These are phyloP conservation scores for Lapara coniferarum DNA, from an alignment of 2,888 invertebrate species.

Conservation along the genomic window DNA sequence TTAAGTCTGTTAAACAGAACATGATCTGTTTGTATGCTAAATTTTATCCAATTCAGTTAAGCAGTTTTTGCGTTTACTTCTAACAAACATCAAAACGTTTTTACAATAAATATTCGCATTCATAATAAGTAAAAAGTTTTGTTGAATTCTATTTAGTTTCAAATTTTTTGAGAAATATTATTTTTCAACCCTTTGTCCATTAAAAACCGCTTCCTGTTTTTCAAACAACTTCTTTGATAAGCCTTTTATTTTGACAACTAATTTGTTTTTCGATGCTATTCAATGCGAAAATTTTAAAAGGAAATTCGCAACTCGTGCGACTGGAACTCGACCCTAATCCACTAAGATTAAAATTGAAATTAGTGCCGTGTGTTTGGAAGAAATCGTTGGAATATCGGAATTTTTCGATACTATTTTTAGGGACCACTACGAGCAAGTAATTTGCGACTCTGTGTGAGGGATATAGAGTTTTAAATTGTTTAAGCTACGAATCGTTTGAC, in stretches of 20 bases:
- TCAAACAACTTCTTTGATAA: constrained; percentile 28
- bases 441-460: constrained; percentile 31
- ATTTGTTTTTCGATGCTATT: constrained; percentile 38
- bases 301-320: constrained; percentile 19
- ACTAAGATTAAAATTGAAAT: constrained; percentile 27
- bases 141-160: no score
- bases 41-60: no score
- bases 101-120: no score
- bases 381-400: constrained; percentile 35
- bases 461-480: constrained; percentile 22
- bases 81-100: no score
- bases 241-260: constrained; percentile 37
- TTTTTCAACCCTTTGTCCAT: background rate
- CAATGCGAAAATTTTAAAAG: constrained; percentile 28
- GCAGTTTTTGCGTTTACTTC: no score
- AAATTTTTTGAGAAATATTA: no score
- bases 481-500: constrained; percentile 12
- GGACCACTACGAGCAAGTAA: constrained; percentile 28
- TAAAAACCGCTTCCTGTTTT: background rate
- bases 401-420: constrained; percentile 30
- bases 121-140: no score
- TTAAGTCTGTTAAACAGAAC: no score
- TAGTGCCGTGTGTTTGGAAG: constrained; percentile 26
- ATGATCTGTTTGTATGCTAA: no score
- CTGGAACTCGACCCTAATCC: constrained; percentile 32